Base-by-base conservation (phyloP, 2,888 invertebrate species). In the Agrenia bidenticulata region DNA sequence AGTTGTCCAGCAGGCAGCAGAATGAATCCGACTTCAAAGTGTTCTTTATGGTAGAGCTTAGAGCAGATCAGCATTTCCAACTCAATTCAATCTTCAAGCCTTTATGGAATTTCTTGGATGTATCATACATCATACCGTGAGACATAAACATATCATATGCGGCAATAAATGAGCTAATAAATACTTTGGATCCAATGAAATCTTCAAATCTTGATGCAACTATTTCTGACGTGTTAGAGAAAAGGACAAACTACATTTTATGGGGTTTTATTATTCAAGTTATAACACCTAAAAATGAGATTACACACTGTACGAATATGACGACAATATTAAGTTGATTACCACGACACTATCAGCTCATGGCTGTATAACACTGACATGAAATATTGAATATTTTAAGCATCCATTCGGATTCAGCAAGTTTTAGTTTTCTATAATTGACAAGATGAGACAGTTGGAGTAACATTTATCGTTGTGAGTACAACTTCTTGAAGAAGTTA, bases 1-100 rank as follows among this genome's bases (percentile, higher is more conserved):
- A 79, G 81, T 61, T 83, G 83, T 73, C 80, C 81, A 24, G 71
- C 77, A 39, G 81, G 81, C 63, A 76, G 80, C 37, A 80, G 78
- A 61, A 82, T 83, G 82, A 82, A 82, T 76, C 82, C 83, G 59
- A 76, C 78, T 51, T 79, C 78, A 58, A 83, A 82, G 76, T 83
- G 83, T 76, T 79, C 79, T 67, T 79, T 81, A 53, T 83, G 82
- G 82, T 82, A 78, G 24, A 61, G n/a, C 15, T 39, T n/a, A 32
- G 11, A 32, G 32, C 32, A 32, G 32, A 32, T 11, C 5, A 7
- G 15, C 39, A 27, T 7, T 32, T 32, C 32, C 32, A 32, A 7
- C 32, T 32, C 32, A 32, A 32, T 32, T 32, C 32, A 32, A 32
- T 4, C 32, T 32, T 32, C 11, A 4, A 32, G 32, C 32, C 32